A percentile compares a stretch with the other conserved stretches of the same genome.
phyloP scores from a whole-genome alignment of 2,888 invertebrate genomes.

The Callinectes sapidus region DNA sequence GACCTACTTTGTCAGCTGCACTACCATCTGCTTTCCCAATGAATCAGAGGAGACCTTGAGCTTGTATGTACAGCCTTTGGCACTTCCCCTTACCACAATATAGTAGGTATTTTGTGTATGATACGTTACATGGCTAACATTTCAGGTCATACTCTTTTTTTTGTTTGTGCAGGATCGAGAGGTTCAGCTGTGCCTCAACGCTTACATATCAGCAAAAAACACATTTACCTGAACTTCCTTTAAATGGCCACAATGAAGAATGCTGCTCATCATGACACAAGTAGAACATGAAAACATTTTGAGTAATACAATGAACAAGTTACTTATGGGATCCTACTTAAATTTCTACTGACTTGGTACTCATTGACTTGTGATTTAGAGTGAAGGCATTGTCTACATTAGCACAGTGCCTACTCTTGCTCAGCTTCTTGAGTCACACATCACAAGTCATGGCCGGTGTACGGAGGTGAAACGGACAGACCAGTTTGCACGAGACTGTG shows the following conservation, averaged over 20 bases:
- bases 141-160: neutral
- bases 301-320: neutral
- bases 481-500: neutral
- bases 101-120: neutral
- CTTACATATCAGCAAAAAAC: conserved; percentile 8
- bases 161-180: conserved; percentile 10
- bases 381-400: neutral
- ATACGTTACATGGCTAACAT: neutral
- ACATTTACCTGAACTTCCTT: conserved; percentile 8
- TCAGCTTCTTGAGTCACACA: neutral
- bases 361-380: conserved; percentile 3
- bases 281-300: conserved; percentile 3
- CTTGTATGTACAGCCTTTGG: neutral
- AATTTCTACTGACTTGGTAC: neutral
- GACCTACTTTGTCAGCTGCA: neutral
- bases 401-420: neutral
- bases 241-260: neutral
- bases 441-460: neutral
- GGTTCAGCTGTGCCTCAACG: neutral
- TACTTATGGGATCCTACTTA: neutral
- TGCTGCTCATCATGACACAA: neutral
- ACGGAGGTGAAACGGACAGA: neutral
- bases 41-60: neutral
- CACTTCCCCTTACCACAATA: neutral
- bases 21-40: neutral